Evolutionary conservation across 2,888 invertebrate species (phyloP).

Genomic region (Actias luna): DNA sequence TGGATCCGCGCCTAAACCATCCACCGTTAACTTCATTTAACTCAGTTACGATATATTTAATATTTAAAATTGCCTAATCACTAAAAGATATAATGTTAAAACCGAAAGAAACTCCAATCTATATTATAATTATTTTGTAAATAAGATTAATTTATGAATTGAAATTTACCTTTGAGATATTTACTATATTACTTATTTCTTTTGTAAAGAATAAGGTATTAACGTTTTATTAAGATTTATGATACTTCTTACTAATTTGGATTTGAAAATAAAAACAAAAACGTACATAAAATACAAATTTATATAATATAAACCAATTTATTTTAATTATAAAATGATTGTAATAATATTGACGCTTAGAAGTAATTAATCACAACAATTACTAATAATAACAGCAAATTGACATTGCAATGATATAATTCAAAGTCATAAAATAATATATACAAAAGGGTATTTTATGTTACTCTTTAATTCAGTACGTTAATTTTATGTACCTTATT

Average conservation of each 20-base stretch:
- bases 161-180: too few relatives aligned
- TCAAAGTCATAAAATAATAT: slow-evolving; percentile 5
- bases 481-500: background rate
- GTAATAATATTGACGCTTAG: slow-evolving; percentile 42
- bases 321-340: slow-evolving; percentile 38
- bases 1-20: too few relatives aligned
- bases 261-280: background rate
- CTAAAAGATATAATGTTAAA: too few relatives aligned
- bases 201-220: too few relatives aligned
- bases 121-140: too few relatives aligned
- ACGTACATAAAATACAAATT: background rate
- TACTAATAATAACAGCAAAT: slow-evolving; percentile 22
- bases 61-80: too few relatives aligned
- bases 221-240: too few relatives aligned
- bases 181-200: too few relatives aligned
- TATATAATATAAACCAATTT: slow-evolving; percentile 32
- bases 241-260: background rate
- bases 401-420: background rate
- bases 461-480: background rate
- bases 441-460: background rate
- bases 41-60: too few relatives aligned
- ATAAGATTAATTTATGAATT: too few relatives aligned
- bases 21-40: too few relatives aligned
- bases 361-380: slow-evolving; percentile 59
- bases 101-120: too few relatives aligned